Evolutionary conservation across 2,888 invertebrate genomes (phyloP).

Genomic region (Polietes domitor): DNA sequence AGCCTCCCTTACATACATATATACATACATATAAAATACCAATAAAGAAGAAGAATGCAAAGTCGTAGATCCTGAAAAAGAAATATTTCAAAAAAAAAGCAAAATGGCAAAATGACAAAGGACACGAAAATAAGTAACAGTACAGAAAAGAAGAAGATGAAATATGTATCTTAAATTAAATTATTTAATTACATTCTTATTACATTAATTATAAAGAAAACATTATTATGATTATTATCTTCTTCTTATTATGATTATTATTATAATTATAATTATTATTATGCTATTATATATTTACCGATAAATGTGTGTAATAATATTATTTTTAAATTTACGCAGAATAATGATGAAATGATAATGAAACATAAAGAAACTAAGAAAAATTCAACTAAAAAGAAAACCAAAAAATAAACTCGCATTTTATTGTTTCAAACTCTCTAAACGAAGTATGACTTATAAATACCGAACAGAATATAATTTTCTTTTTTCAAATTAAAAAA

Average conservation of each 20-base stretch:
- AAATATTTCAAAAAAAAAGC: neutral
- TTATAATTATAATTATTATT: conserved; percentile 60
- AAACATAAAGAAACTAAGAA: conserved; percentile 38
- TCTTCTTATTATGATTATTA: conserved; percentile 50
- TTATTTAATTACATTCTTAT: conserved; percentile 22
- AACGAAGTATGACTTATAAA: conserved; percentile 47
- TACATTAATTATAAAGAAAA: conserved; percentile 14
- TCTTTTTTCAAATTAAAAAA: conserved; percentile 20
- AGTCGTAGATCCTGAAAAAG: neutral
- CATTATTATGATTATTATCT: conserved; percentile 44
- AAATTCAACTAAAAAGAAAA: conserved; percentile 33
- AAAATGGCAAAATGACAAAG: neutral
- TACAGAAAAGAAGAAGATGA: conserved; percentile 1
- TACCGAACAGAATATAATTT: conserved; percentile 3
- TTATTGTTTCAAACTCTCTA: conserved; percentile 55
- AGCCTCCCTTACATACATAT: neutral
- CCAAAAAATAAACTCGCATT: conserved; percentile 64
- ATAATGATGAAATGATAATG: conserved; percentile 39
- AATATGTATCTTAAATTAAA: conserved; percentile 14
- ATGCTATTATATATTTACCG: conserved; percentile 65
- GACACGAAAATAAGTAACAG: neutral
- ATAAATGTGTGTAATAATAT: conserved; percentile 69
- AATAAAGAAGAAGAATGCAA: conserved; percentile 6
- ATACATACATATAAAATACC: conserved; percentile 14
- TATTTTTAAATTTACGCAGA: conserved; percentile 56